Conservation (phyloP, 2,797 vertebrate genomes). For the Muscicapa comitata region DNA sequence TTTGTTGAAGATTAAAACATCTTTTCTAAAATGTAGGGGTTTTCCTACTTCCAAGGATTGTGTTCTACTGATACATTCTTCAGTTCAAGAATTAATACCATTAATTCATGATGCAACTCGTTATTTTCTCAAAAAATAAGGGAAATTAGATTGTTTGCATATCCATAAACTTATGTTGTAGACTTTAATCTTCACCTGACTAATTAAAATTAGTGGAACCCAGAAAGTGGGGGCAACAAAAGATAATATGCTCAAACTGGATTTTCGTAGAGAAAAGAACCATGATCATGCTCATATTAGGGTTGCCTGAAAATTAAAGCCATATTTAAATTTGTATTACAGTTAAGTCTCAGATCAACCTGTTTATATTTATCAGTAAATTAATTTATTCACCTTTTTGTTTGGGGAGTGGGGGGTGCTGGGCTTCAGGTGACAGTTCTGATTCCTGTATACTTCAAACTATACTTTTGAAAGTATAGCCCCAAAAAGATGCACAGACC, state of each 20-base stretch:
- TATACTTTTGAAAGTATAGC: not conserved
- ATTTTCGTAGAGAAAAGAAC: not conserved
- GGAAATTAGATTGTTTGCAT: not conserved
- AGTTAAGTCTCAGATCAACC: not conserved
- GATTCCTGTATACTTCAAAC: not conserved
- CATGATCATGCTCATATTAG: not conserved
- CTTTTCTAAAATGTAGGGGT: not conserved
- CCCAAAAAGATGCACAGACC: not conserved
- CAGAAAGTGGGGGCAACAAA: not conserved
- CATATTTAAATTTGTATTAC: not conserved
- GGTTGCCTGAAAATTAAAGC: not conserved
- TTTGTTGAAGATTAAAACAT: not conserved
- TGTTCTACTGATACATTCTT: not conserved
- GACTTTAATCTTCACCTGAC: not conserved
- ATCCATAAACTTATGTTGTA: not conserved
- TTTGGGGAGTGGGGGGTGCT: accelerated
- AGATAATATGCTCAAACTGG: not conserved
- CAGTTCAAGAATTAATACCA: not conserved
- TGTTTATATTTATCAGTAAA: not conserved
- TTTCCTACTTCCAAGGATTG: not conserved
- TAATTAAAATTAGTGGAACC: not conserved
- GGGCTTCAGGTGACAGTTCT: not conserved
- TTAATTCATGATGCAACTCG: not conserved
- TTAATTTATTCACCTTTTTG: not conserved
- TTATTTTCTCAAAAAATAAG: not conserved